Evolutionary conservation across 2,113 vertebrate species (phyloP), one percentile per base, ranked within the genome.

Genomic region (Chaetorhynchus papuensis): DNA sequence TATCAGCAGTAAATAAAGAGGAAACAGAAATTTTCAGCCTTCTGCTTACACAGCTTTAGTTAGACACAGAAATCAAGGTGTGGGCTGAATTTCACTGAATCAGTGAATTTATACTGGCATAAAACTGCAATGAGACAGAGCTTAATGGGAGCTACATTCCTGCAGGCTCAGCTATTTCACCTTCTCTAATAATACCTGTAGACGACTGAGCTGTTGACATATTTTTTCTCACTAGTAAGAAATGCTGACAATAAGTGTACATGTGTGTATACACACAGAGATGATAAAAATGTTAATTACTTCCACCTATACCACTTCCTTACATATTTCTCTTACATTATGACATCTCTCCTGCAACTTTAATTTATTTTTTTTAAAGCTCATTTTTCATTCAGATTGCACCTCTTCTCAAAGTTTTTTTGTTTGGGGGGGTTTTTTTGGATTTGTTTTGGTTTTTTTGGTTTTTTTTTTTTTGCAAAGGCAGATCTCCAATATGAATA

Each of bases 51-150:
- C 76, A 81, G 91, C 79, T 92, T 76, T 70, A 57, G 53, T 83
- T 26, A 74, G 45, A 74, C 45, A 64, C 33, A 49, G 69, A 87
- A 92, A 83, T 77, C 86, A 86, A 93, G 87, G 83, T 94, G 77
- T 72, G 50, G 89, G 89, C 45, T 96, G 81, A 91, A 79, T 93
- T 93, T 80, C 82, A 94, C 69, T 66, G 93, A 87, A 91, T 95
- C 93, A 30, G 70, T 89, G 83, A 81, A 93, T 96, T 95, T 96
- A 91, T 57, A 76, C 57, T 59, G 87, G 83, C 82, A 96, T 88
- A 93, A 93, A 96, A 95, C 76, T 49, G 82, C 70, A 94, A 7
- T 35, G 59, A 97, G 85, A 88, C 59, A 77, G 71, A 92, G 56
- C 71, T 94, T 92, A 96, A 94, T 74, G 75, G 79, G 66, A 87